Evolutionary conservation across 2,113 vertebrate species (phyloP), one percentile per base, ranked within the genome.

Genomic region (Scomber colias): DNA sequence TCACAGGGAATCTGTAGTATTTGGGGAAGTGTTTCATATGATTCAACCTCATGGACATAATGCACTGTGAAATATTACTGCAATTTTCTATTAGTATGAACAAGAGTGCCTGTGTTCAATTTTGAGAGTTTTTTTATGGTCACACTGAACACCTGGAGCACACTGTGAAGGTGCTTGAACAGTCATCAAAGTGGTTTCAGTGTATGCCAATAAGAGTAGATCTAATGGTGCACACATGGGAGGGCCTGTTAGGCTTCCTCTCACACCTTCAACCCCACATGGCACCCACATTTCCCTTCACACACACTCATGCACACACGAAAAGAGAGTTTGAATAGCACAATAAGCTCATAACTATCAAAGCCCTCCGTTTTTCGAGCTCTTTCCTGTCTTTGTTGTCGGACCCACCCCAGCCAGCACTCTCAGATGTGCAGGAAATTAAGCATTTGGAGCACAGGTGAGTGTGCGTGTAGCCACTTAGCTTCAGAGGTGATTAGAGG

Each of bases 401-500:
- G 2, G 45, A 74, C 54, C 66, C 79, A 46, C 71, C 72, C 67
- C 48, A 11, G 35, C 24, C 59, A 40, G 35, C 35, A 2, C 50
- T 82, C 79, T 87, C 83, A 91, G 82, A 89, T 85, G 78, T 90
- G 51, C 77, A 91, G 91, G 90, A 94, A 93, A 92, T 93, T 56
- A 91, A 88, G 50, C 66, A 86, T 81, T 89, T 87, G 76, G 69
- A 55, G 71, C 16, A 27, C 86, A 90, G 90, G 90, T 92, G 89
- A 90, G 59, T 57, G 24, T 60, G 79, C 44, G 69, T 56, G 65
- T 54, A 13, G 24, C 35, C 14, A 77, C 21, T 48, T 9, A 19
- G 14, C 62, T 30, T 60, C 19, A 71, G 57, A 73, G 31, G 27
- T 75, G 62, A 79, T 83, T 77, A 60, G 12, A 80, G 49, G 71